phyloP scores from a whole-genome alignment of 2,888 invertebrate genomes.

The Eupithecia insigniata region DNA sequence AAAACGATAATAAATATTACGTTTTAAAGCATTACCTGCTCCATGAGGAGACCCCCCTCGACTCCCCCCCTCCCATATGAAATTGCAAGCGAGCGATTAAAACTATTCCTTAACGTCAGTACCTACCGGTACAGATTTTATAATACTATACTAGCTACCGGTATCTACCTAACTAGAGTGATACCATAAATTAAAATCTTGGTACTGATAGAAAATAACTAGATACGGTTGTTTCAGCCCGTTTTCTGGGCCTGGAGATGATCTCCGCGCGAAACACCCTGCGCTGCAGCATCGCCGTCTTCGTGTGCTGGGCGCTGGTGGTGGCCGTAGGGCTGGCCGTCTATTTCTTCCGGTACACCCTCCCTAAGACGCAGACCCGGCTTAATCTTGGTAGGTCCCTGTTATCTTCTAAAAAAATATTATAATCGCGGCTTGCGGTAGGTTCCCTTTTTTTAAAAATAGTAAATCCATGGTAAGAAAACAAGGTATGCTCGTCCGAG shows the following conservation, averaged over 20 bases:
- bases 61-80: not conserved
- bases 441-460: not conserved
- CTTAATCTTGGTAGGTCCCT: conserved; percentile 69
- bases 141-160: too few relatives aligned
- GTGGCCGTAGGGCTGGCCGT: conserved; percentile 65
- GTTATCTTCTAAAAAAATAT: not conserved
- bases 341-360: conserved; percentile 61
- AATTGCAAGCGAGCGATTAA: too few relatives aligned
- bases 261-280: conserved; percentile 60
- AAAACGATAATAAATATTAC: too few relatives aligned
- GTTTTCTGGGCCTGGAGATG: conserved; percentile 73
- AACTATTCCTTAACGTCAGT: too few relatives aligned
- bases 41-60: not conserved
- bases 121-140: too few relatives aligned
- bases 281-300: conserved; percentile 76
- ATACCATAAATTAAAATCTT: not conserved
- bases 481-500: too few relatives aligned
- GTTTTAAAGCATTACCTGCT: not conserved
- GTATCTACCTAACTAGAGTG: not conserved
- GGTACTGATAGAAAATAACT: not conserved
- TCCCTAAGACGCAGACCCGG: conserved; percentile 53
- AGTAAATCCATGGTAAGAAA: too few relatives aligned
- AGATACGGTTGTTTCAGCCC: conserved; percentile 67
- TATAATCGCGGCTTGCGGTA: not conserved
- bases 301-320: conserved; percentile 74